Conservation (phyloP, 2,888 invertebrate species). For the Aspidiotus destructor region DNA sequence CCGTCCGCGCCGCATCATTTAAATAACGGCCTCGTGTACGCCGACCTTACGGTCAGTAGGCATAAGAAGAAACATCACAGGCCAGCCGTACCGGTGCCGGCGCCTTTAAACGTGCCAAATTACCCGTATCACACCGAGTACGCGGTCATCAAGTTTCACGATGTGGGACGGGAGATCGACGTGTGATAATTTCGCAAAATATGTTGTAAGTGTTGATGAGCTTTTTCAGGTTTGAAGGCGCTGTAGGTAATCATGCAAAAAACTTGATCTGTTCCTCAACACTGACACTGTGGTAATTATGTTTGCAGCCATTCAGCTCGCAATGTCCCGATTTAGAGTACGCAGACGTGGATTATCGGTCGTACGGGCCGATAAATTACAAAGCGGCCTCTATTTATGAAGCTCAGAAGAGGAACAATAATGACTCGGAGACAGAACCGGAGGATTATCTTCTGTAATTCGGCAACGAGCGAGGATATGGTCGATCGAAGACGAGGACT, state of each 20-base stretch:
- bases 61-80: conserved; percentile 35
- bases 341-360: conserved; percentile 79
- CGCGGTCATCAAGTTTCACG: conserved; percentile 56
- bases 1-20: conserved; percentile 39
- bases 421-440: conserved; percentile 38
- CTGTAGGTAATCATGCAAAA: no score
- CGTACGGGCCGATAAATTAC: conserved; percentile 86
- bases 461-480: neutral
- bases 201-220: no score
- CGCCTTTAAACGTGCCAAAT: conserved; percentile 43
- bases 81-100: conserved; percentile 37
- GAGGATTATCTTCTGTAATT: conserved; percentile 38
- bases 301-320: conserved; percentile 65
- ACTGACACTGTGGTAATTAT: neutral
- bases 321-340: conserved; percentile 72
- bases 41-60: conserved; percentile 45
- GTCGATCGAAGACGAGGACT: no score
- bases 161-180: conserved; percentile 57
- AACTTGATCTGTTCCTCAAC: no score
- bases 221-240: no score
- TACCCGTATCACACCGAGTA: conserved; percentile 51
- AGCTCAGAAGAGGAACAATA: conserved; percentile 53
- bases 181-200: conserved; percentile 42
- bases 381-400: conserved; percentile 78
- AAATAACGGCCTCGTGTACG: conserved; percentile 45